Evolutionary conservation across 2,797 vertebrate genomes (phyloP), one percentile per base, ranked within the genome.

Genomic region (Crocidura indochinensis): DNA sequence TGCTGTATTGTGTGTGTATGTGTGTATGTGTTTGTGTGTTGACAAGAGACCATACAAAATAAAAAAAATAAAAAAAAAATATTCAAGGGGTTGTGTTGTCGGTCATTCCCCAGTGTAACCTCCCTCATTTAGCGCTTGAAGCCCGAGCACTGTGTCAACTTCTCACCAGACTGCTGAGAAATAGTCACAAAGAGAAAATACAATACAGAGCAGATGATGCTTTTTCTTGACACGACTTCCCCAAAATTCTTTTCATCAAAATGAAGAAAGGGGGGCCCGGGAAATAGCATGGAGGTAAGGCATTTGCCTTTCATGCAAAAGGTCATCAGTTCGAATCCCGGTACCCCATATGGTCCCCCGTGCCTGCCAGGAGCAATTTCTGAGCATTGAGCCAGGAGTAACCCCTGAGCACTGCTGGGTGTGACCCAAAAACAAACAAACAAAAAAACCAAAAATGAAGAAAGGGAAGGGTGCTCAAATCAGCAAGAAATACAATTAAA

Each of bases 21-120:
- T 38, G 38, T 38, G 38, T 38, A 4, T 38, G 38, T 60, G 56
- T 60, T 12, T 53, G 51, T 53, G 51, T 53, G 51, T 81, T 94
- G 91, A 91, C 74, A 72, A 93, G 96, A 94, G 82, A 92, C 90
- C 82, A 92, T 17, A 84, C 8, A 76, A 95, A 95, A n/a, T n/a
- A n/a, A n/a, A n/a, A n/a, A n/a, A n/a, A n/a, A n/a, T n/a, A n/a
- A n/a, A n/a, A n/a, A n/a, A n/a, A n/a, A n/a, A n/a, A 91, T 85
- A 94, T 56, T 89, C 31, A 19, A 90, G 78, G 77, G 5, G 6
- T 10, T 1, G 79, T 69, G 90, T 62, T 46, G 8, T 87, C 90
- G 51, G 20, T 83, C 80, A 88, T 74, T 84, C 92, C 31, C 26
- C 10, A 92, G 90, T 74, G 60, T n/a, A 38, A 71, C 85, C 53